These are phyloP conservation scores for Melanotaenia maccullochi DNA, from an alignment of 2,797 vertebrate genomes.

Conservation along the genomic window DNA sequence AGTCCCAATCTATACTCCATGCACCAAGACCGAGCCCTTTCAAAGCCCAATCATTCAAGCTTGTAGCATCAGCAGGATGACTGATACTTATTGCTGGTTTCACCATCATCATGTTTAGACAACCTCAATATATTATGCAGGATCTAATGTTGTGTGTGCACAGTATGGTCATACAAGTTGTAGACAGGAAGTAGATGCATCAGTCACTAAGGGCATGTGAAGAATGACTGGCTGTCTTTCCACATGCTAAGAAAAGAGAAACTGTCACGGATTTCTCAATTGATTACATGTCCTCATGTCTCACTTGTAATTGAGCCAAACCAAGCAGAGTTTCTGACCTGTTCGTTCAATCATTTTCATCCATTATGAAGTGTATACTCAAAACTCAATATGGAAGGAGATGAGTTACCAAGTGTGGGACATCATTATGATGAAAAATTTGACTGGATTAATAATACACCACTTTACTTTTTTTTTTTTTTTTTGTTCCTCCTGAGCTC, in stretches of 20 bases:
- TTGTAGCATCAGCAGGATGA: conserved; percentile 63
- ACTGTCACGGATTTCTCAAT: conserved; percentile 77
- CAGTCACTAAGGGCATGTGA: conserved; percentile 74
- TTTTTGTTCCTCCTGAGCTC: conserved; percentile 31
- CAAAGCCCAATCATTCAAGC: conserved; percentile 64
- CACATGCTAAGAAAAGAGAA: conserved; percentile 66
- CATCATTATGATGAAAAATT: conserved; percentile 49
- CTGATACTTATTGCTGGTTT: conserved; percentile 72
- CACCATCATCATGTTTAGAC: conserved; percentile 76
- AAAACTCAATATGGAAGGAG: conserved; percentile 52
- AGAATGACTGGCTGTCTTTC: conserved; percentile 73
- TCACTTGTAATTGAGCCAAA: conserved; percentile 62
- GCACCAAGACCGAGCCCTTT: conserved; percentile 49
- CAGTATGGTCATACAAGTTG: conserved; percentile 70
- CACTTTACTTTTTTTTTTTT: conserved; percentile 22
- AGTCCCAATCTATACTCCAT: conserved; percentile 35
- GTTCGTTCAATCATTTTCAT: conserved; percentile 67
- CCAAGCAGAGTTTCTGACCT: conserved; percentile 56
- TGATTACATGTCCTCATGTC: conserved; percentile 72
- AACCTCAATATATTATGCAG: conserved; percentile 71
- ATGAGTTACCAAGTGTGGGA: conserved; percentile 50
- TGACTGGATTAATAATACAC: conserved; percentile 35
- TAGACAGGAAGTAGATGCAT: conserved; percentile 69
- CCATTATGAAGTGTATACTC: conserved; percentile 58
- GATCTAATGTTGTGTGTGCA: conserved; percentile 62